Evolutionary conservation across 2,797 vertebrate genomes (phyloP), one percentile per base, ranked within the genome.

Genomic region (Nyctibius grandis): DNA sequence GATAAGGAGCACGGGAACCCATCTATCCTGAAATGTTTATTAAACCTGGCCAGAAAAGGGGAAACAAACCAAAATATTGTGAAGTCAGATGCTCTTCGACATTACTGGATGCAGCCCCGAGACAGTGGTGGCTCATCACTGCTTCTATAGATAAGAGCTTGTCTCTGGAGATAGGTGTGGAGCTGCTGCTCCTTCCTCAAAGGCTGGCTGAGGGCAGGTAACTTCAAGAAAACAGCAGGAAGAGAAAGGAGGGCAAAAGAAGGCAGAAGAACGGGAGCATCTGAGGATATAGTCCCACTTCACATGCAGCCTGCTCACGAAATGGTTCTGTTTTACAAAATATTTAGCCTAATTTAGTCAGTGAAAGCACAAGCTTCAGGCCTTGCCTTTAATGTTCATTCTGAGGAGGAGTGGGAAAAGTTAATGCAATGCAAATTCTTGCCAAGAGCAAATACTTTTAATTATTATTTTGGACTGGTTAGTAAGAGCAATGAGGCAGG

Each of bases 381-480:
- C 48, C 16, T 79, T 82, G 64, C 81, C 88, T 96, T 95, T 95
- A 42, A 96, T 89, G 75, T 75, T 67, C 84, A 18, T 51, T 86
- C 78, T 33, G 45, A 91, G 81, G 40, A 92, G 78, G 89, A 91
- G 82, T 88, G 88, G 91, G 93, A 93, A 76, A 93, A 95, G 85
- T 56, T 91, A 96, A 94, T 60, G 77, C 78, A 75, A 93, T 95
- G 95, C 91, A 94, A 96, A 96, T 94, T 90, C 85, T 85, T 93
- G 90, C 90, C 31, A 1, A 82, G 22, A 93, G 86, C 93, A 57
- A 89, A 85, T 74, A 48, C 34, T 67, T 85, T 53, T 96, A 96
- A 96, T 97, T 93, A 96, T 86, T 96, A 96, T 88, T 97, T 94
- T 91, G 85, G 77, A 74, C 29, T 38, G 45, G 60, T 95, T 85